phyloP scores from a whole-genome alignment of 2,888 invertebrate genomes.

The Eupithecia dodoneata region DNA sequence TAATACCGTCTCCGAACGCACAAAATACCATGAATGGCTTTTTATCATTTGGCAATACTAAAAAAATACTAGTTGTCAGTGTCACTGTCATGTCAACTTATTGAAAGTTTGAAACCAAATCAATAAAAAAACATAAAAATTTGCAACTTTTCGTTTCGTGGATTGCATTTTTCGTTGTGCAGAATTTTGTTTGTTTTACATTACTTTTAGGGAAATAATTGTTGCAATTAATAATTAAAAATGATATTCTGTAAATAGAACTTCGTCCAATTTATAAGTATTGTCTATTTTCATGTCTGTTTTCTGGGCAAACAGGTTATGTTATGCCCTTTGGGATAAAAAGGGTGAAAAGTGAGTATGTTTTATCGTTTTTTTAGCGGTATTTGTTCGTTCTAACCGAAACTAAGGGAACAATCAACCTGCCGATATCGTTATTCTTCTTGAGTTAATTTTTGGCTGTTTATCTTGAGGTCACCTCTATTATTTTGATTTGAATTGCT shows the following conservation, averaged over 20 bases:
- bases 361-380: conserved; percentile 21
- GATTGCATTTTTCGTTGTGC: not conserved
- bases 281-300: conserved; percentile 18
- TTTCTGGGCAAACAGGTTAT: conserved; percentile 66
- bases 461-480: not conserved
- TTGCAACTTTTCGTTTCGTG: conserved; percentile 2
- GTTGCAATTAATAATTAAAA: too few relatives aligned
- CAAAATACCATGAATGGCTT: not conserved
- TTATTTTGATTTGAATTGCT: not conserved
- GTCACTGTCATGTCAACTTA: not conserved
- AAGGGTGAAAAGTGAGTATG: conserved; percentile 67
- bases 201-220: not conserved
- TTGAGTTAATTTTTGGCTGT: not conserved
- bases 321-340: conserved; percentile 65
- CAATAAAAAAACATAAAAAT: conserved; percentile 1
- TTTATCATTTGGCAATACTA: not conserved
- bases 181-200: conserved; percentile 4
- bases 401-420: not conserved
- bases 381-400: conserved; percentile 5
- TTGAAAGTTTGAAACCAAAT: not conserved
- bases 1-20: too few relatives aligned
- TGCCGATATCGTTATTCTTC: too few relatives aligned
- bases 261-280: not conserved
- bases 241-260: not conserved
- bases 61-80: not conserved